These are phyloP conservation scores for Petrosia ficiformis DNA, from an alignment of 37 sponge, comb jelly and placozoan species.

Conservation along the genomic window DNA sequence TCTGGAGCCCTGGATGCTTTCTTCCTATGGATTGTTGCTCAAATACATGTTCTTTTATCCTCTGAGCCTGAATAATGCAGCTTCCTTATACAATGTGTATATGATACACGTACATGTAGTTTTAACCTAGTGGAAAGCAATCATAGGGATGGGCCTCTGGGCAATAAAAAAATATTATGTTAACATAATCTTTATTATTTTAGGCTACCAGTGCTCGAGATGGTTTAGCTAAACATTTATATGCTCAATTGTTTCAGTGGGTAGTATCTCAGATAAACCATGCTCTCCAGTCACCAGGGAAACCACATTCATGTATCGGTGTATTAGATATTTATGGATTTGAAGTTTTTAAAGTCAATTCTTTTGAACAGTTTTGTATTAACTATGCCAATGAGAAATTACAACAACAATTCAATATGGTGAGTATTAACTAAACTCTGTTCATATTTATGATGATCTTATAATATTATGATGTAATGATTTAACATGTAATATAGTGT, in stretches of 20 bases:
- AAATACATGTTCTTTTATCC: no score
- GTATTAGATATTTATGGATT: conserved; percentile 97
- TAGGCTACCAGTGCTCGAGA: conserved; percentile 71
- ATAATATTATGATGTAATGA: no score
- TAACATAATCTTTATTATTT: background rate
- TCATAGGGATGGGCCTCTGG: no score
- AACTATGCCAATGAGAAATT: conserved; percentile 97
- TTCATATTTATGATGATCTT: background rate
- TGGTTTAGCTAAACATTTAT: conserved; percentile 83
- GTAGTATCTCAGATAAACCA: conserved; percentile 69
- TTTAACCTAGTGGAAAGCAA: no score
- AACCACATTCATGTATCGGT: conserved; percentile 66
- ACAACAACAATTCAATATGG: conserved; percentile 90
- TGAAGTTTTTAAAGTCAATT: conserved; percentile 61
- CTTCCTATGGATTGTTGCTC: no score
- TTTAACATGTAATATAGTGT: no score
- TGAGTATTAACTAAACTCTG: conserved; percentile 7
- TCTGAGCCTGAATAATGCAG: no score
- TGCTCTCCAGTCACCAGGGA: conserved; percentile 18
- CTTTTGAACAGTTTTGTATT: conserved; percentile 97
- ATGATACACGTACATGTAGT: no score
- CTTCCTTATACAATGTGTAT: no score
- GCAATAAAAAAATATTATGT: no score
- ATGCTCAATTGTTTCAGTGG: conserved; percentile 83
- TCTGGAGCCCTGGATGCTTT: no score